Percentiles rank a stretch among this genome's conserved stretches.
phyloP scores from a whole-genome alignment of 35 echinoderm and acorn worm genomes.

The Amphiura filiformis region DNA sequence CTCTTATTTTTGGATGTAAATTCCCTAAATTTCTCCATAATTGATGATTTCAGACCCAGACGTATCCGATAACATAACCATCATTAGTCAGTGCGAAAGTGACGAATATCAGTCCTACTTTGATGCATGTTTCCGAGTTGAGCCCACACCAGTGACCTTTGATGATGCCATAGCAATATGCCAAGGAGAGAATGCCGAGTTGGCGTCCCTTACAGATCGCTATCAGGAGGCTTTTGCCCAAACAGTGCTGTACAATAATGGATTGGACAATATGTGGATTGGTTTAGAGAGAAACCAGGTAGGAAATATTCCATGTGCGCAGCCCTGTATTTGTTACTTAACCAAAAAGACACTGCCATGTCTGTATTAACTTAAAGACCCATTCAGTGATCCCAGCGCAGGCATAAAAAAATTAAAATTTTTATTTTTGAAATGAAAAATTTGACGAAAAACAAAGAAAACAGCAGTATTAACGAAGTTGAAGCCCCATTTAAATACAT shows the following conservation, averaged over 20 bases:
- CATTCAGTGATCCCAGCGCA: too few species aligned
- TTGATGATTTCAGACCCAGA: background rate
- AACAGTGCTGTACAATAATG: background rate
- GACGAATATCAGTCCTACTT: background rate
- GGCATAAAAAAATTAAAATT: too few species aligned
- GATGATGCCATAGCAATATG: background rate
- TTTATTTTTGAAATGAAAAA: too few species aligned
- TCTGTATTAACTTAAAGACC: too few species aligned
- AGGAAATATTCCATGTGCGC: too few species aligned
- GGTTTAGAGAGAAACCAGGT: background rate
- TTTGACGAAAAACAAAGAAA: too few species aligned
- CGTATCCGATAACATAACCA: background rate
- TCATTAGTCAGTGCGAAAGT: background rate
- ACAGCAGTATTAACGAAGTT: too few species aligned
- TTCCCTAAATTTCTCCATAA: too few species aligned
- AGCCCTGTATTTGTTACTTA: too few species aligned
- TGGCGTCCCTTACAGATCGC: background rate
- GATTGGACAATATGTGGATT: background rate
- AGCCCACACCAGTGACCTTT: background rate
- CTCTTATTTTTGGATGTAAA: too few species aligned
- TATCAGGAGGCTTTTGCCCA: background rate
- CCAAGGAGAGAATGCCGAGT: background rate
- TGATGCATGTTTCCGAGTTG: background rate
- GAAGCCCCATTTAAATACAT: too few species aligned
- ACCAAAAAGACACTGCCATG: too few species aligned